Evolutionary conservation across 2,888 invertebrate genomes (phyloP), one percentile per base, ranked within the genome.

Genomic region (Stegophylla sp.): DNA sequence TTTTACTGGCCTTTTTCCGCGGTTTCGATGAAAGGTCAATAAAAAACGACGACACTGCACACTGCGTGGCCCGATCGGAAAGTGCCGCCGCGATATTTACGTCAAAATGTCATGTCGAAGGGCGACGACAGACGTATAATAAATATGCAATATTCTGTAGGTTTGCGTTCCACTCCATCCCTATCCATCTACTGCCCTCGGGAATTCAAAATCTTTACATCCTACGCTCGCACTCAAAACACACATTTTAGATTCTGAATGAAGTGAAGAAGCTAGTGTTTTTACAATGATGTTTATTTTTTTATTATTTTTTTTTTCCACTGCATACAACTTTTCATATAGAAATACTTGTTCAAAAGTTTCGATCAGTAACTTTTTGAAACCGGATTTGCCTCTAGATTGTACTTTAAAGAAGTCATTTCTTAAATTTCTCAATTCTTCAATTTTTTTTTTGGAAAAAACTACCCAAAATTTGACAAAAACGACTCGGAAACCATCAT

Each of bases 21-120:
- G 23, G 41, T 64, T 51, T 51, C 23, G 41, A 75, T 3, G 53
- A 75, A 75, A 75, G 75, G 75, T 75, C 75, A 17, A 28, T 15
- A 12, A n/a, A 53, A 51, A 15, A 53, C 9, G 1, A 3, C 53
- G 9, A n/a, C n/a, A 13, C 2, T n/a, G 53, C 7, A n/a, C n/a
- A 3, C 2, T 12, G 7, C 26, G 17, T 34, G 34, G 17, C 34
- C 61, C 69, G 71, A 66, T 66, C 66, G 66, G 20, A 34, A 71
- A 71, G 71, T 71, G 71, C 53, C 71, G 2, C 53, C 53, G 2
- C 71, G 71, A 71, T 72, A 72, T 59, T 26, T 20, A 13, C n/a
- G 28, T n/a, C n/a, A n/a, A 28, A 67, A 48, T 48, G 28, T 73
- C 48, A 66, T 41, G 41, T 23, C 43, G 17, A 28, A 34, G 41